phyloP scores from a whole-genome alignment of 2,113 vertebrate species.

The Brevimyrus niger region DNA sequence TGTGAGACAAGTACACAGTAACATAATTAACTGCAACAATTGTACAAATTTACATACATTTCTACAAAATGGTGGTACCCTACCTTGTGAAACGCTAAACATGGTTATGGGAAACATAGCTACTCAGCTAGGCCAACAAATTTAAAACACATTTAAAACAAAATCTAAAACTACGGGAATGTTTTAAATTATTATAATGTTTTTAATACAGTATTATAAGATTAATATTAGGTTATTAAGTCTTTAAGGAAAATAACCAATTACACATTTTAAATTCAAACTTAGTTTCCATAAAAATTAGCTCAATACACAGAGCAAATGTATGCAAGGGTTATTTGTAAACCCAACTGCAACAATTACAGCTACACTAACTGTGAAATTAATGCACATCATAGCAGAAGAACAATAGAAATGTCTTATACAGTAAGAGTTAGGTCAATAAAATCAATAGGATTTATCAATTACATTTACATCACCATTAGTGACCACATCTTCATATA shows the following conservation, averaged over 20 bases:
- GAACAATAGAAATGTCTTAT: not conserved
- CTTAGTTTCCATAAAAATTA: not conserved
- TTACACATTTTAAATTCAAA: not conserved
- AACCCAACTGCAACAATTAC: not conserved
- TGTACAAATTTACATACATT: not conserved
- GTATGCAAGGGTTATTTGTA: not conserved
- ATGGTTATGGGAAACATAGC: not conserved
- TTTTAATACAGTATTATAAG: not conserved
- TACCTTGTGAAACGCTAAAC: not conserved
- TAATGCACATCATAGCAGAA: not conserved
- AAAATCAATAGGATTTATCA: not conserved
- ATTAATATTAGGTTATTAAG: not conserved
- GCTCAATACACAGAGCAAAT: not conserved
- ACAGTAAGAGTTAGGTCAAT: not conserved
- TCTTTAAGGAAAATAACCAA: not conserved
- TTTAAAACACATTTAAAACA: not conserved
- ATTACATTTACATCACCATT: constrained; percentile 1
- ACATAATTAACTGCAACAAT: not conserved
- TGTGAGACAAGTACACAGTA: not conserved
- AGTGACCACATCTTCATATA: not conserved
- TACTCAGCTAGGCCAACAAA: not conserved
- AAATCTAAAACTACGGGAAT: not conserved
- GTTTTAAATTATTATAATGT: not conserved
- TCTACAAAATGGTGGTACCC: not conserved
- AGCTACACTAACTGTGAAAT: not conserved